These are phyloP conservation scores for Polia nebulosa DNA, from an alignment of 2,888 invertebrate genomes.

Conservation along the genomic window DNA sequence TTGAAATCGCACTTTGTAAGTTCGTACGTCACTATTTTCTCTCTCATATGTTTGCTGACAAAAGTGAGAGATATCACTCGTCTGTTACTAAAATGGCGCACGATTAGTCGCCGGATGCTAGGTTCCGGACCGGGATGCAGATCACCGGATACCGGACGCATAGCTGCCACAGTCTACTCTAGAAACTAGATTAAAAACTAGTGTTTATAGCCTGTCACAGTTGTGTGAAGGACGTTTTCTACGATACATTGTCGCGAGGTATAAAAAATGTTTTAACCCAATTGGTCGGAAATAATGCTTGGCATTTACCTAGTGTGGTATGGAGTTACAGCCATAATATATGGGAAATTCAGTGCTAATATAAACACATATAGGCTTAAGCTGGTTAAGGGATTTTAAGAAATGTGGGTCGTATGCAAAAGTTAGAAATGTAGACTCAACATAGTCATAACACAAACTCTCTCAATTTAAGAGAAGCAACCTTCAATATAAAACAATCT, in stretches of 20 bases:
- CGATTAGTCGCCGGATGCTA: conserved; percentile 39
- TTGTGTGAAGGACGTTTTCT: conserved; percentile 56
- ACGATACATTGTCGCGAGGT: conserved; percentile 52
- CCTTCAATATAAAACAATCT: neutral
- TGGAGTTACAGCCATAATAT: too few species aligned
- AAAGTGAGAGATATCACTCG: conserved; percentile 41
- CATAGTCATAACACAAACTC: neutral
- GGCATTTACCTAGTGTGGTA: too few species aligned
- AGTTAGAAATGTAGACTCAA: neutral
- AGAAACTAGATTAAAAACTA: conserved; percentile 66
- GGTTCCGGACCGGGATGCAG: conserved; percentile 56
- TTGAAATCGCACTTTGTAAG: conserved; percentile 55
- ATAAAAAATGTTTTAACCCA: conserved; percentile 33
- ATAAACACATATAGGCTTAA: neutral
- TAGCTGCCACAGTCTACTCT: conserved; percentile 53
- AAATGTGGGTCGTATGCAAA: neutral
- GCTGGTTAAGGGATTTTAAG: neutral
- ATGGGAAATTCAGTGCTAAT: conserved; percentile 7
- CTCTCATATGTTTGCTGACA: conserved; percentile 20
- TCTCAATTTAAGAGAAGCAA: neutral
- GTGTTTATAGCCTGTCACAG: conserved; percentile 32
- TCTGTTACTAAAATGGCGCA: conserved; percentile 24
- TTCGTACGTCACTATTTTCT: conserved; percentile 33
- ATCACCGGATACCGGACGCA: conserved; percentile 59
- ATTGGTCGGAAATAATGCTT: conserved; percentile 35